These are phyloP conservation scores for Meleagris gallopavo DNA, from an alignment of 2,113 vertebrate species.

Conservation along the genomic window DNA sequence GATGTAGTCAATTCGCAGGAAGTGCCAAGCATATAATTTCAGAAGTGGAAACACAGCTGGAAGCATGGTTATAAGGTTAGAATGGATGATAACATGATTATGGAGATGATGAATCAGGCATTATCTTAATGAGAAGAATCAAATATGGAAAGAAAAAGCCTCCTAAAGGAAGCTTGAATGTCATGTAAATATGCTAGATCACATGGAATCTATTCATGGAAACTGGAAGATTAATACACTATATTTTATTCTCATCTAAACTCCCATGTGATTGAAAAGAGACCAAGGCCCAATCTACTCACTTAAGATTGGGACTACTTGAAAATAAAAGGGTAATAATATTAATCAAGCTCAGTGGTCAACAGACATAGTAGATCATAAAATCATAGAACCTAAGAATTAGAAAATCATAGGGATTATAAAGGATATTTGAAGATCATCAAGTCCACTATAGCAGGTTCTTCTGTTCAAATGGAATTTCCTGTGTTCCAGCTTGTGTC, in stretches of 20 bases:
- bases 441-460: neutral
- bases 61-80: fast-evolving
- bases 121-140: neutral
- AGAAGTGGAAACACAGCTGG: neutral
- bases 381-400: neutral
- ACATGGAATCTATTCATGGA: neutral
- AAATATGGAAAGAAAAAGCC: neutral
- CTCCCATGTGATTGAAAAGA: neutral
- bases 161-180: neutral
- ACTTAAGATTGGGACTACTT: neutral
- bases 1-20: neutral
- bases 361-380: neutral
- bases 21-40: neutral
- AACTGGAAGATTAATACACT: neutral
- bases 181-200: neutral
- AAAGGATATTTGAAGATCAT: neutral
- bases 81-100: neutral
- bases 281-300: neutral
- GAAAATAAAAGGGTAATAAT: neutral
- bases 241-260: neutral
- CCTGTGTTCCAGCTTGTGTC: neutral
- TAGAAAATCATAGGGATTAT: neutral
- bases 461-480: neutral
- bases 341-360: neutral
- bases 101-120: neutral